phyloP scores from a whole-genome alignment of 2,113 vertebrate species.

The Xenus cinereus region DNA sequence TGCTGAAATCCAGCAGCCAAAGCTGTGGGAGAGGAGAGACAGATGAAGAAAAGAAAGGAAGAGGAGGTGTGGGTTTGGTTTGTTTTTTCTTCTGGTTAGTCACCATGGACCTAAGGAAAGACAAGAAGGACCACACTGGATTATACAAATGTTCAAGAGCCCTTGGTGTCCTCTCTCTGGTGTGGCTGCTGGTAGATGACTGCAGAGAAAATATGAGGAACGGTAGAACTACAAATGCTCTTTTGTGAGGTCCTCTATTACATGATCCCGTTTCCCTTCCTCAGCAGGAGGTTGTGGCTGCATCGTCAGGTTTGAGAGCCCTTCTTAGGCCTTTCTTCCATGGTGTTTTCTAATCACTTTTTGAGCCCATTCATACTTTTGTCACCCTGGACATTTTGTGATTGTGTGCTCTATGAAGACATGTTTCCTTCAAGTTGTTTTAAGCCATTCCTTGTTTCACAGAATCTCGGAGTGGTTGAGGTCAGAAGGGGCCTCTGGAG shows the following conservation, averaged over 20 bases:
- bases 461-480: background rate
- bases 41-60: background rate
- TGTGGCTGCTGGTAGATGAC: background rate
- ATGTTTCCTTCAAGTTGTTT: background rate
- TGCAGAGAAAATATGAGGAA: background rate
- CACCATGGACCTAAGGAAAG: background rate
- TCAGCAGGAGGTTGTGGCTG: background rate
- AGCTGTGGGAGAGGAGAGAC: background rate
- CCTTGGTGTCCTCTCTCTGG: background rate
- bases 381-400: background rate
- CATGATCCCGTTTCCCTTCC: background rate
- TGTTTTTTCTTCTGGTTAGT: background rate
- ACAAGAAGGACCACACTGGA: background rate
- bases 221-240: background rate
- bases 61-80: background rate
- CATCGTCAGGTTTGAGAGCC: background rate
- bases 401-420: background rate
- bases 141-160: background rate
- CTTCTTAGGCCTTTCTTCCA: background rate
- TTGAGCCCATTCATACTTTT: background rate
- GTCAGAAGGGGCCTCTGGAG: background rate
- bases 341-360: background rate
- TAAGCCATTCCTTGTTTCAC: background rate
- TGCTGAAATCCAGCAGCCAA: constrained; percentile 21
- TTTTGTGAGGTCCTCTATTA: background rate